These are phyloP conservation scores for Myrmecophaga tridactyla DNA, from an alignment of 2,113 vertebrate species.

Conservation along the genomic window DNA sequence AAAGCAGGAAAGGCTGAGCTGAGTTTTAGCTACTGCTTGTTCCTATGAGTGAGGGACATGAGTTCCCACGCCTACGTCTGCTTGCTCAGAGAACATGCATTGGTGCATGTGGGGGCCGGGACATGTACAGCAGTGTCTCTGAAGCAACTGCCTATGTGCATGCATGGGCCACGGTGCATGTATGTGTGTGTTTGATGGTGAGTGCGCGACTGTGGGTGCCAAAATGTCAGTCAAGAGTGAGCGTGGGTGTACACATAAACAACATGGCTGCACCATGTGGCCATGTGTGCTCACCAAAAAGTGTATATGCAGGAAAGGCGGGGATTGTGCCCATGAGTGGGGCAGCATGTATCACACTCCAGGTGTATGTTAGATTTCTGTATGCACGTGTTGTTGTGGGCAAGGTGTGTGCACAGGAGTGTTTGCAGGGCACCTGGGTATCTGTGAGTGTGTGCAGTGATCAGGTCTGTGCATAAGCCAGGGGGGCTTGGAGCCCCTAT, in stretches of 20 bases:
- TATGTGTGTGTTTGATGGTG: background rate
- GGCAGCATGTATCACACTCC: accelerated
- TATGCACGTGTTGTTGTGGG: accelerated
- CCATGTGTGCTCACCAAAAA: background rate
- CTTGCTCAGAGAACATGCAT: background rate
- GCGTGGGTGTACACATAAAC: background rate
- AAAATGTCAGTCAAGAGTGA: background rate
- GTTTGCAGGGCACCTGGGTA: background rate
- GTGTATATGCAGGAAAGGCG: background rate
- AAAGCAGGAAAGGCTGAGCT: background rate
- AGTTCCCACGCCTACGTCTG: background rate
- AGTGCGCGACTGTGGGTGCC: background rate
- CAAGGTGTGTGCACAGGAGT: background rate
- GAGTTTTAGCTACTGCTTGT: background rate
- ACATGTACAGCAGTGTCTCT: too few relatives aligned
- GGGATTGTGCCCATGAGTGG: accelerated
- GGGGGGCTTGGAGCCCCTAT: background rate
- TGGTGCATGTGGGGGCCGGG: accelerated
- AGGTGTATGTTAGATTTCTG: background rate
- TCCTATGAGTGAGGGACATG: background rate
- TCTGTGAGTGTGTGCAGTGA: background rate
- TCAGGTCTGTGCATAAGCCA: background rate
- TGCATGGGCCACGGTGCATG: too few relatives aligned
- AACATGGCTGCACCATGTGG: background rate
- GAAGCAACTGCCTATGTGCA: background rate